Conservation (phyloP, 2,888 invertebrate species). For the Trissolcus japonicus region DNA sequence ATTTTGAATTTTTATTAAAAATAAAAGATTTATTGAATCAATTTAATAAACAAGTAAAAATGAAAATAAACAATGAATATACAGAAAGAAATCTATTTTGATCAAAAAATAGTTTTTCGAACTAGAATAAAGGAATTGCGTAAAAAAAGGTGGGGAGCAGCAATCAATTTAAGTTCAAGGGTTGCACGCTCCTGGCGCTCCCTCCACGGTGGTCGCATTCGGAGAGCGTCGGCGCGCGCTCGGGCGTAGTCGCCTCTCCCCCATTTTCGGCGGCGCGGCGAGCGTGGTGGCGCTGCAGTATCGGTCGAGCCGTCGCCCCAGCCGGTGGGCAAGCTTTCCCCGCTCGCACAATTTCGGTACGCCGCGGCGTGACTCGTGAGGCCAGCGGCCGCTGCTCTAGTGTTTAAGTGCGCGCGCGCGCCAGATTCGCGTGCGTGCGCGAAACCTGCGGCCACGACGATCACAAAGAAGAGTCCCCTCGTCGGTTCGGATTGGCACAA, state of each 20-base stretch:
- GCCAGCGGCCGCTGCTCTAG: slow-evolving; percentile 36
- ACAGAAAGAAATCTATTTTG: too few relatives aligned
- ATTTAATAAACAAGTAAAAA: too few relatives aligned
- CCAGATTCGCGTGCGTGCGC: slow-evolving; percentile 20
- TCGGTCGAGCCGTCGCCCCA: slow-evolving; percentile 54
- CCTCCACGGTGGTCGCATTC: slow-evolving; percentile 12
- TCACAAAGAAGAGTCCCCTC: slow-evolving; percentile 5
- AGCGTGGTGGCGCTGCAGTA: slow-evolving; percentile 39
- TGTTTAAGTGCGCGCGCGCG: slow-evolving; percentile 47
- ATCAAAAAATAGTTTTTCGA: too few relatives aligned
- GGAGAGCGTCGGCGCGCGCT: slow-evolving; percentile 45
- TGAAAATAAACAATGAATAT: too few relatives aligned
- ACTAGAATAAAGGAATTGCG: too few relatives aligned
- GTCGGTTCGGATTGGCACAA: background rate
- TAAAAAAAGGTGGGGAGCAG: background rate
- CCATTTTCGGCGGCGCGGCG: slow-evolving; percentile 18
- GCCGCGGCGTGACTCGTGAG: slow-evolving; percentile 54
- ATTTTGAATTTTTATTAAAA: too few relatives aligned
- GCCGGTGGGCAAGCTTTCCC: slow-evolving; percentile 47
- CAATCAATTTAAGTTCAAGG: too few relatives aligned
- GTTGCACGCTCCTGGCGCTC: slow-evolving; percentile 8
- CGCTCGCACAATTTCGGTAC: slow-evolving; percentile 28
- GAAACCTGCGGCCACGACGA: slow-evolving; percentile 10
- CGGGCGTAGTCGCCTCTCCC: slow-evolving; percentile 54
- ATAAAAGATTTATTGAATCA: too few relatives aligned